These are phyloP conservation scores for Bombylius discolor DNA, from an alignment of 2,888 invertebrate species.

Conservation along the genomic window DNA sequence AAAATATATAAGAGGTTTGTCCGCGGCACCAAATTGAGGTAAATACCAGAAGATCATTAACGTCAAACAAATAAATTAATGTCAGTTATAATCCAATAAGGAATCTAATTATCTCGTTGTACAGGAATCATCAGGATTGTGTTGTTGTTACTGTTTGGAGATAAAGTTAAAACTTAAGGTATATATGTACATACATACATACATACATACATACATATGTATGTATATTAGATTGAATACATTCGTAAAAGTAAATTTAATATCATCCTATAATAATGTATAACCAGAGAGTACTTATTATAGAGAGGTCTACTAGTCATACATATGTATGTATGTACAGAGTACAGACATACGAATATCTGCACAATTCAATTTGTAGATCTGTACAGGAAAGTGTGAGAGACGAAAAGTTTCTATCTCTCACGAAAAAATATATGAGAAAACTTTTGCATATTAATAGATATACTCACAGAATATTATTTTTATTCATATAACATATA, in stretches of 20 bases:
- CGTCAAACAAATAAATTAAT: constrained; percentile 21
- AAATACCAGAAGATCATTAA: constrained; percentile 22
- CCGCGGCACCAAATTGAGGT: constrained; percentile 20
- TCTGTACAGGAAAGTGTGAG: too few species aligned
- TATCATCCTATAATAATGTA: background rate
- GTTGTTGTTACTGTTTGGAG: constrained; percentile 6
- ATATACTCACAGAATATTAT: too few species aligned
- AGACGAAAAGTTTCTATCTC: too few species aligned
- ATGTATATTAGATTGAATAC: background rate
- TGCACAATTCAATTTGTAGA: too few species aligned
- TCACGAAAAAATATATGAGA: too few species aligned
- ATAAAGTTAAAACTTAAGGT: background rate
- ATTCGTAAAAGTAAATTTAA: constrained; percentile 1
- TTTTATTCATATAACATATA: too few species aligned
- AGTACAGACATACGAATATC: too few species aligned
- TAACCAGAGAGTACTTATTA: too few species aligned
- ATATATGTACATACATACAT: background rate
- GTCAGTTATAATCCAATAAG: constrained; percentile 20
- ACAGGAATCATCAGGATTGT: constrained; percentile 13
- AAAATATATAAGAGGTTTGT: constrained; percentile 5
- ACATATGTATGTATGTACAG: too few species aligned
- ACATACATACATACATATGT: background rate
- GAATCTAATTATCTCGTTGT: constrained; percentile 20
- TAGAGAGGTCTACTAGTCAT: too few species aligned
- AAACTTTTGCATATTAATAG: too few species aligned